Base-by-base conservation (phyloP, 2,113 vertebrate genomes). In the Guaruba guarouba region DNA sequence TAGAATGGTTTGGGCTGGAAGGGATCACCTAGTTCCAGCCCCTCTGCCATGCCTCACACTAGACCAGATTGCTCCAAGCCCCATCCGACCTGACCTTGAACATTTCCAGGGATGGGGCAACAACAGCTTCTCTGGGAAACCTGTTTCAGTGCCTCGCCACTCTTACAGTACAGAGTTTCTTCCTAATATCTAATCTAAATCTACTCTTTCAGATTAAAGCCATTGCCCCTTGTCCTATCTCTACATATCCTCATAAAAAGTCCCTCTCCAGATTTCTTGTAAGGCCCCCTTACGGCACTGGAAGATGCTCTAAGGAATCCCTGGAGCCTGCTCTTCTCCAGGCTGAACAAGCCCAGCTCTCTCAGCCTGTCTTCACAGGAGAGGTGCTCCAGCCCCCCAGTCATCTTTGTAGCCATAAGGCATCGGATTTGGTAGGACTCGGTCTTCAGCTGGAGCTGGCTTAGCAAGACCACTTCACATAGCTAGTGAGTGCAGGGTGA, bases 401-500 rank as follows among this genome's bases (percentile, higher is more conserved):
- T n/a, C 55, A n/a, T 59, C 33, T 23, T 23, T n/a, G 33, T n/a
- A 33, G 55, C 33, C 57, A 10, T 59, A 59, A 35, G 33, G 33
- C 55, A n/a, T 57, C 14, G 31, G 55, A 57, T n/a, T 57, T 22
- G 33, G 17, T 17, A 19, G 52, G 33, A 16, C 48, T 17, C 2
- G 43, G 8, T 18, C 48, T 55, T 31, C 35, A 5, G 55, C 37
- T 27, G 71, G 48, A 90, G 63, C 37, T 73, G 68, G 33, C 46
- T 59, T 54, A 63, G 57, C 74, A 25, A 37, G 49, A 73, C 89
- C 33, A 43, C 57, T 41, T 39, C 54, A 7, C 0, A 0, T 0
- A 11, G 43, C 23, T 20, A 41, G 5, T 2, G 59, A 39, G 59
- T 0, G 10, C 17, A 17, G 69, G 37, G 10, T 0, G 24, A 6